These are phyloP conservation scores for Mus spicilegus DNA, from an alignment of 2,113 vertebrate genomes.

Conservation along the genomic window DNA sequence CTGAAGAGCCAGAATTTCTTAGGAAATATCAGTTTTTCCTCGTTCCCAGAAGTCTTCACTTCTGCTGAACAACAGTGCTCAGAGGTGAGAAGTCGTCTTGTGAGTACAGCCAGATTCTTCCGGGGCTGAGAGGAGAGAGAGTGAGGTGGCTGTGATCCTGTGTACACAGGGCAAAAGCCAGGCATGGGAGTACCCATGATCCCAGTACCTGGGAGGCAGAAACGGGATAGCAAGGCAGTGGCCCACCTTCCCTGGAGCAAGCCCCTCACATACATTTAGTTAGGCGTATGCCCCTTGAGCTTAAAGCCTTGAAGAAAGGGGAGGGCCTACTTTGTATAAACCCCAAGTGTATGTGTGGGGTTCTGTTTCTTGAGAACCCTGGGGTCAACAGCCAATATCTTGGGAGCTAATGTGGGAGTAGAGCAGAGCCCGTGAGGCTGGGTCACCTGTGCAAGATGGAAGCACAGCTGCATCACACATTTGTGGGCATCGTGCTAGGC, in stretches of 20 bases:
- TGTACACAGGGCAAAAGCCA: background rate
- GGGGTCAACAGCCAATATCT: background rate
- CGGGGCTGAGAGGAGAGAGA: background rate
- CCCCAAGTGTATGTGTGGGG: background rate
- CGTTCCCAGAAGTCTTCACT: background rate
- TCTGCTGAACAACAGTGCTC: background rate
- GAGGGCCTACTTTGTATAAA: background rate
- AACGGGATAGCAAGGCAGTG: background rate
- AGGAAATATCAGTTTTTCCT: background rate
- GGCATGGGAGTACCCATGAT: fast-evolving
- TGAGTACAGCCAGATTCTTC: background rate
- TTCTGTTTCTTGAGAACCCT: background rate
- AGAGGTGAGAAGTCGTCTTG: background rate
- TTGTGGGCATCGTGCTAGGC: background rate
- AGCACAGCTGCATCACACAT: background rate
- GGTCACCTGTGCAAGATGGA: background rate
- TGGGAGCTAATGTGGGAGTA: background rate
- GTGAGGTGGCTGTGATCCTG: fast-evolving
- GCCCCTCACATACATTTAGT: no score
- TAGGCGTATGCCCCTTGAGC: background rate
- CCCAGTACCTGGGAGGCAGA: background rate
- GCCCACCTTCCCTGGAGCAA: no score
- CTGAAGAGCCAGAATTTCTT: background rate
- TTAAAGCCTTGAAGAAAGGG: background rate
- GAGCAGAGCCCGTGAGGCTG: background rate